Conservation (phyloP, 2,113 vertebrate genomes). For the Ranitomeya imitator region DNA sequence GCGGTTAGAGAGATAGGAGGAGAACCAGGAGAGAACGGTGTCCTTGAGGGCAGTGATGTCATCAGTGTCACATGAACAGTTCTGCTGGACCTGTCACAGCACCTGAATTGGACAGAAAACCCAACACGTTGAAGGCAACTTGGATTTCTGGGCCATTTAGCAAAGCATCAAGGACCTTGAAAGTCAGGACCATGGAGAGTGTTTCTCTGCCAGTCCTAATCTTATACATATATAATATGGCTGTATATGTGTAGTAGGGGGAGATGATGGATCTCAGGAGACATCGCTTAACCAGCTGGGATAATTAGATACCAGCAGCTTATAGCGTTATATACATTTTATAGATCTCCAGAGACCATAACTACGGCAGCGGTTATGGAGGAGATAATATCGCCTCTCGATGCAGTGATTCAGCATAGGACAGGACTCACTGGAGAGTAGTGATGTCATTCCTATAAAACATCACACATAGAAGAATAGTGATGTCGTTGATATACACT, state of each 20-base stretch:
- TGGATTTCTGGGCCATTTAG: neutral
- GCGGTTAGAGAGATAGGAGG: no score
- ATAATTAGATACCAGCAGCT: neutral
- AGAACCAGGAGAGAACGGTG: no score
- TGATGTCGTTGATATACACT: neutral
- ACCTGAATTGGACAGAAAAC: neutral
- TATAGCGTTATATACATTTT: neutral
- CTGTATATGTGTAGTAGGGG: neutral
- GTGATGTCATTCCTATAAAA: neutral
- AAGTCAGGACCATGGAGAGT: neutral
- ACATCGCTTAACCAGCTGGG: neutral
- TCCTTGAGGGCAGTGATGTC: no score
- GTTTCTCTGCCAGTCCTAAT: neutral
- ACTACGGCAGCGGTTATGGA: neutral
- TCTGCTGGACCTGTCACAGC: no score
- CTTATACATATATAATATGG: neutral
- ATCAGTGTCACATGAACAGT: no score
- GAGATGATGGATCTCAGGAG: neutral
- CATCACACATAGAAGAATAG: neutral
- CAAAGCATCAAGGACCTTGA: neutral
- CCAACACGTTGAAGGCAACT: neutral
- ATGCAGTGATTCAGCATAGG: neutral
- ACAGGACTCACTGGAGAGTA: neutral
- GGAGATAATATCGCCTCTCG: neutral
- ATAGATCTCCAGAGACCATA: neutral